phyloP scores from a whole-genome alignment of 2,113 vertebrate genomes.

The Neomonachus schauinslandi region DNA sequence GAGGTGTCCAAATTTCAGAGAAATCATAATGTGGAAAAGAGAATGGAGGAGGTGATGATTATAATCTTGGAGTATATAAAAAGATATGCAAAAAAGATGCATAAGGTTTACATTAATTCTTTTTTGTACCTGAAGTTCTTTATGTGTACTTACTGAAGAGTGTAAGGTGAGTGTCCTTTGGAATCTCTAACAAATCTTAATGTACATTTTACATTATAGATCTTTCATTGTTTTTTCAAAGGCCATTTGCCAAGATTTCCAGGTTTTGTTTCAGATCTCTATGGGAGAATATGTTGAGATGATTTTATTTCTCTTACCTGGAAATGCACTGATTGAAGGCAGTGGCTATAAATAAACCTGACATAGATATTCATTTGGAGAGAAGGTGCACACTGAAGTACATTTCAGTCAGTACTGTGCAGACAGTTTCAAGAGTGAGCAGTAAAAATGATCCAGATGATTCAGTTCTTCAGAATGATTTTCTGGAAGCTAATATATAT shows the following conservation, averaged over 20 bases:
- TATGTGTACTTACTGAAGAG: constrained; percentile 54
- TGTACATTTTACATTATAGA: constrained; percentile 74
- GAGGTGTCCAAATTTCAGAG: constrained; percentile 57
- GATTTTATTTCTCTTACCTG: constrained; percentile 62
- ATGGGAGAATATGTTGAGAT: constrained; percentile 52
- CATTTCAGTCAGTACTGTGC: neutral
- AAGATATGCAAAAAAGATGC: neutral
- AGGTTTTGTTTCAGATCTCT: constrained; percentile 68
- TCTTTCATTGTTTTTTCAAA: constrained; percentile 80
- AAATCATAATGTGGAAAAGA: constrained; percentile 38
- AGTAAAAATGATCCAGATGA: constrained; percentile 45
- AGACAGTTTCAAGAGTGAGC: constrained; percentile 56
- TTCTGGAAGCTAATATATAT: neutral
- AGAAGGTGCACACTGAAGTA: constrained; percentile 28
- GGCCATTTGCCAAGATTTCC: constrained; percentile 80
- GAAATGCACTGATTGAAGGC: constrained; percentile 62
- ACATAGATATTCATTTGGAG: constrained; percentile 67
- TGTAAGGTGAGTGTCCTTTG: constrained; percentile 68
- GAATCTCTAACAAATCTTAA: constrained; percentile 71
- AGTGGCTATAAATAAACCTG: constrained; percentile 68
- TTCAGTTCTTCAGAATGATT: constrained; percentile 33
- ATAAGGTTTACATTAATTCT: neutral
- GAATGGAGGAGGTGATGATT: neutral
- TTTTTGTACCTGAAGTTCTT: neutral
- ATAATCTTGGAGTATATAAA: neutral